Conservation (phyloP, 2,113 vertebrate species). For the Notothenia coriiceps region DNA sequence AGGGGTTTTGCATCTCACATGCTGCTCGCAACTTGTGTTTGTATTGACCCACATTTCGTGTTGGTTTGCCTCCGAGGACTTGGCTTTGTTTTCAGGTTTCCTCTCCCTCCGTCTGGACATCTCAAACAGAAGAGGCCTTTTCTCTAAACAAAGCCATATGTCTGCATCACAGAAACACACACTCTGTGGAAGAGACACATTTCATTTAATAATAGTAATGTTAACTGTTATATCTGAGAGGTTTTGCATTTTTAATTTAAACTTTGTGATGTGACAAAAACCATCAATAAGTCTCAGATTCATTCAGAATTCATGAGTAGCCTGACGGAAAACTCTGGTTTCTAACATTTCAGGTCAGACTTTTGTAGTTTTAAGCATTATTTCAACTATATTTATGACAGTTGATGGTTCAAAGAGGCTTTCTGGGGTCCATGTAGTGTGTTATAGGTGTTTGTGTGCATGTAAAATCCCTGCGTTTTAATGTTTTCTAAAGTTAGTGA, state of each 20-base stretch:
- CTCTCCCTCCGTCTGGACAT: slow-evolving; percentile 67
- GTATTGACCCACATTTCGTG: slow-evolving; percentile 67
- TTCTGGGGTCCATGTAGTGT: too few relatives aligned
- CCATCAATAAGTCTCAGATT: not conserved
- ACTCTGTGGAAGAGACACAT: not conserved
- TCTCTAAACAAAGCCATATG: slow-evolving; percentile 73
- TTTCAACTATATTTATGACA: not conserved
- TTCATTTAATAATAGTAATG: not conserved
- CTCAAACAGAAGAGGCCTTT: slow-evolving; percentile 66
- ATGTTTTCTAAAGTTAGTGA: too few relatives aligned
- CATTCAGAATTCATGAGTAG: not conserved
- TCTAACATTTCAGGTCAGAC: not conserved
- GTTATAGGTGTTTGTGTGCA: too few relatives aligned
- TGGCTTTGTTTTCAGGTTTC: slow-evolving; percentile 67
- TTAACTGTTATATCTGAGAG: not conserved
- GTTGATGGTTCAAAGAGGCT: too few relatives aligned
- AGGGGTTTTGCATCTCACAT: not conserved
- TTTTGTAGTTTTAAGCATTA: not conserved
- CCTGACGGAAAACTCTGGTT: not conserved
- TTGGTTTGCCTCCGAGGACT: slow-evolving; percentile 67
- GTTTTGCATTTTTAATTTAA: too few relatives aligned
- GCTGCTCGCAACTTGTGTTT: slow-evolving; percentile 26
- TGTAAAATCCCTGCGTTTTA: too few relatives aligned
- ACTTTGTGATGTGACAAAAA: not conserved
- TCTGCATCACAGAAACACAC: slow-evolving; percentile 19